Evolutionary conservation across 2,797 vertebrate genomes (phyloP).

Genomic region (Falco columbarius): DNA sequence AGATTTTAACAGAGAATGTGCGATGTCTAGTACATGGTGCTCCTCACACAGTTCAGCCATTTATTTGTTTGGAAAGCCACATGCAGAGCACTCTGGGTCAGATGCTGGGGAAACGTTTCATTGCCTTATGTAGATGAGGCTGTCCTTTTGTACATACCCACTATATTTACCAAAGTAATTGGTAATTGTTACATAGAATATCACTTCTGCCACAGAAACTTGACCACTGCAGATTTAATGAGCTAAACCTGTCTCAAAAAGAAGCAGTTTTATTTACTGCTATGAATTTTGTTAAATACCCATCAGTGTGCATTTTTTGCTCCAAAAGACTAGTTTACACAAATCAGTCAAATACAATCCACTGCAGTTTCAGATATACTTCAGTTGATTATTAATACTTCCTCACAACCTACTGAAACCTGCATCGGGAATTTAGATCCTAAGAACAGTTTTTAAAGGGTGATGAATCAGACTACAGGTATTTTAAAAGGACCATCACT

Average conservation of each 20-base stretch:
- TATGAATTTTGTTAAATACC: constrained; percentile 12
- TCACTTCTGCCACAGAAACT: neutral
- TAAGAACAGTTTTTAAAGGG: neutral
- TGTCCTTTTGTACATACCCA: neutral
- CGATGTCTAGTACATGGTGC: constrained; percentile 8
- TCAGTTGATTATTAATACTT: neutral
- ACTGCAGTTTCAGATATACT: neutral
- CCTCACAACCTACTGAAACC: neutral
- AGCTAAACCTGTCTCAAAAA: constrained; percentile 18
- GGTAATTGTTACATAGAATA: constrained; percentile 44
- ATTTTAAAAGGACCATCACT: neutral
- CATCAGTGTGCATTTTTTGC: neutral
- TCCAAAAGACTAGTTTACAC: neutral
- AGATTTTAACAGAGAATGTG: constrained; percentile 1
- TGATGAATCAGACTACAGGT: neutral
- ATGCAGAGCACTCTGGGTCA: constrained; percentile 2
- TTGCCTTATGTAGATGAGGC: constrained; percentile 13
- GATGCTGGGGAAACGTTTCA: neutral
- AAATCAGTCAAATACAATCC: neutral
- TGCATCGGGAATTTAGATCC: neutral
- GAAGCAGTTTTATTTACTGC: neutral
- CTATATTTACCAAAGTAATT: constrained; percentile 46
- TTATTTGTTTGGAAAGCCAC: constrained; percentile 26
- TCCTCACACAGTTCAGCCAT: neutral
- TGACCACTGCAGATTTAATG: constrained; percentile 11